Evolutionary conservation across 64 coral and sea anemone species (phyloP).

Genomic region (Platygyra sinensis): DNA sequence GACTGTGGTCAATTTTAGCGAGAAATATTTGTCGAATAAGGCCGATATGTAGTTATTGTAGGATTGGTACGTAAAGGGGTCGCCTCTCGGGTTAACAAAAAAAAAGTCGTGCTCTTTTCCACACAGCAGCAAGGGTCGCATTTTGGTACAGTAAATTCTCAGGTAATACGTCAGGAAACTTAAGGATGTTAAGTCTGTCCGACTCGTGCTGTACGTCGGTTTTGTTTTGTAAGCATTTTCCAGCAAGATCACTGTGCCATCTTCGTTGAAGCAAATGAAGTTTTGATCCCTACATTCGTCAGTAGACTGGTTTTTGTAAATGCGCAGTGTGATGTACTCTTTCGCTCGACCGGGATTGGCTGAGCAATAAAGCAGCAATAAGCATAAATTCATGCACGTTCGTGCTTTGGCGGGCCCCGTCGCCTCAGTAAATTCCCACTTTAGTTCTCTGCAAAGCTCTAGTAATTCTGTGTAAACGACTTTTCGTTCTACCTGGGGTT

Average conservation of each 20-base stretch:
- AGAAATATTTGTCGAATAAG: constrained; percentile 24
- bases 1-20: not conserved
- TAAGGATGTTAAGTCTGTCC: not conserved
- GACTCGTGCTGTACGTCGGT: not conserved
- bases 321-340: not conserved
- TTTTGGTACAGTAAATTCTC: not conserved
- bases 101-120: constrained; percentile 18
- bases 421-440: not conserved
- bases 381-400: not conserved
- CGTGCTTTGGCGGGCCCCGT: not conserved
- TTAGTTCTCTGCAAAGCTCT: not conserved
- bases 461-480: not conserved
- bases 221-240: constrained; percentile 6
- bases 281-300: not conserved
- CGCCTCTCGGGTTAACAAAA: not conserved
- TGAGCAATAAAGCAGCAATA: not conserved
- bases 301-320: not conserved
- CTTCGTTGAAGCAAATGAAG: constrained; percentile 1
- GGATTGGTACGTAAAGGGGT: not conserved
- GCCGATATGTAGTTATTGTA: constrained; percentile 4
- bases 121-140: not conserved
- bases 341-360: not conserved
- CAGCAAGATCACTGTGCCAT: not conserved
- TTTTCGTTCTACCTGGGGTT: not conserved
- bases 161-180: constrained; percentile 18